Evolutionary conservation across 2,888 invertebrate species (phyloP), one percentile per base, ranked within the genome.

Genomic region (Lissocephala sabroskyi): DNA sequence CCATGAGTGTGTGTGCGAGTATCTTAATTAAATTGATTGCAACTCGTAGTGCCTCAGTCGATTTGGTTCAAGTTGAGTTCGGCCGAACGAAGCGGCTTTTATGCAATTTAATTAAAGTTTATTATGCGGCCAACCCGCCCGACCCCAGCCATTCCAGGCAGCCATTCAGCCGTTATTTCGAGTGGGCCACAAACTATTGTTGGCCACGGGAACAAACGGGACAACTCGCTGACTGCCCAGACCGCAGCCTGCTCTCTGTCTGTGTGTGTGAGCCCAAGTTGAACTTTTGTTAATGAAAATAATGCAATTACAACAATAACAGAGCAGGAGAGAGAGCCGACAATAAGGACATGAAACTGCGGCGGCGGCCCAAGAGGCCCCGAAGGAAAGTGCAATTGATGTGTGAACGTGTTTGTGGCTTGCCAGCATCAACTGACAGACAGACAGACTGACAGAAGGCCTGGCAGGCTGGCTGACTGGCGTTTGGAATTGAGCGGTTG

Each of bases 371-470:
- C 37, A 32, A 41, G 3, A 32, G 13, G 13, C 54, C n/a, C n/a
- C n/a, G n/a, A n/a, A 49, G 36, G 29, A 52, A 36, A 32, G 39
- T 62, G 55, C 65, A 57, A 30, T 49, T 70, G 66, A 68, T 77
- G 75, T 74, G 75, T 77, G 77, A 77, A 68, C 66, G 70, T 77
- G 68, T 74, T 65, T 68, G 70, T 36, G 75, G 77, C 49, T 68
- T 35, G 47, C 65, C 65, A 45, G 32, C 39, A 47, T 61, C 51
- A n/a, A n/a, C n/a, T n/a, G n/a, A n/a, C n/a, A n/a, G n/a, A n/a
- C n/a, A n/a, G n/a, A n/a, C n/a, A n/a, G n/a, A n/a, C n/a, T n/a
- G n/a, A n/a, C n/a, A n/a, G n/a, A n/a, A n/a, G n/a, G n/a, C n/a
- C n/a, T n/a, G n/a, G n/a, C n/a, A n/a, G n/a, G n/a, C n/a, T n/a